Conservation (phyloP, 2,113 vertebrate genomes). For the Bubo bubo region DNA sequence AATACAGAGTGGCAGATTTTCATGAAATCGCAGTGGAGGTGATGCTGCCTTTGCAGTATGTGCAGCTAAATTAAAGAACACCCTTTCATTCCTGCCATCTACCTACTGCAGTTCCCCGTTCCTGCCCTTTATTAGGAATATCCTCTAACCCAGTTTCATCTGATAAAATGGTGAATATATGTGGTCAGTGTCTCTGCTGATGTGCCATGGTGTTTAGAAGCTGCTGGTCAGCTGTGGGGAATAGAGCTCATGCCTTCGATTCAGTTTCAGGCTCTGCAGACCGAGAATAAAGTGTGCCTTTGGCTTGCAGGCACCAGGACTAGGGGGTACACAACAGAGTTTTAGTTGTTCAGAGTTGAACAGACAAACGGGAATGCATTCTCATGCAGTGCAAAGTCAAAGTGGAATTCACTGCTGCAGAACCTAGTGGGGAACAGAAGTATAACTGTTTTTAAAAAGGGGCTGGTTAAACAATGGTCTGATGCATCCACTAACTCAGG, state of each 20-base stretch:
- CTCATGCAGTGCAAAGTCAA: not conserved
- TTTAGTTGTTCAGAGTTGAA: not conserved
- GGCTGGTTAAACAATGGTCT: not conserved
- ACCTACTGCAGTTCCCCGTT: not conserved
- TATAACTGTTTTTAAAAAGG: not conserved
- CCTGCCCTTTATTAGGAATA: not conserved
- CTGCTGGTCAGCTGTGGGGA: conserved; percentile 23
- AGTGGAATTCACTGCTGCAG: not conserved
- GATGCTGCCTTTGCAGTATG: not conserved
- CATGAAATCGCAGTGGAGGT: not conserved
- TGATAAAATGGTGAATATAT: not conserved
- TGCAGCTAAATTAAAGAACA: not conserved
- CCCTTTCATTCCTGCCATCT: not conserved
- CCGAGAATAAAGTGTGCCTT: not conserved
- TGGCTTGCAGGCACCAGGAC: not conserved
- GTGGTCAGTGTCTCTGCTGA: not conserved
- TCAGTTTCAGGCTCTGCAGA: not conserved
- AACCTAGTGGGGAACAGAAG: not conserved
- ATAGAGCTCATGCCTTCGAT: not conserved
- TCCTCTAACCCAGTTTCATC: not conserved
- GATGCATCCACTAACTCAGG: conserved; percentile 48
- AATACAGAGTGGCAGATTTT: not conserved
- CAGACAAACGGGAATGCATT: not conserved
- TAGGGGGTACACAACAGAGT: not conserved
- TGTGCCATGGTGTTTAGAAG: not conserved